Conservation (phyloP, 2,888 invertebrate species). For the Papilio gigon region DNA sequence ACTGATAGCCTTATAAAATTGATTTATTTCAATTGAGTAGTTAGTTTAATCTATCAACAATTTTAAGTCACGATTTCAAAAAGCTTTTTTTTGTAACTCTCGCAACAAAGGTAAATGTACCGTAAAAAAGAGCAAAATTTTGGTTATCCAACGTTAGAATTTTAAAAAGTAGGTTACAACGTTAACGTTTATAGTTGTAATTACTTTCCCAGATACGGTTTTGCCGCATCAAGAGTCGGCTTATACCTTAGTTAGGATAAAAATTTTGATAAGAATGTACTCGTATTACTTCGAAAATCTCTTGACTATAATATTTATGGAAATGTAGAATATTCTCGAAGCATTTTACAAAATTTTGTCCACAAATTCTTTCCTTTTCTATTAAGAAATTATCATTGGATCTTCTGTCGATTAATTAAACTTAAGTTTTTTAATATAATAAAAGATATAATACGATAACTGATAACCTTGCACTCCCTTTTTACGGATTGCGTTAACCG, state of each 20-base stretch:
- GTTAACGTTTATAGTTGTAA: constrained; percentile 16
- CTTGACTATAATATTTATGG: constrained; percentile 8
- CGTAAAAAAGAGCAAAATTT: constrained; percentile 11
- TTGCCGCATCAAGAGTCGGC: constrained; percentile 20
- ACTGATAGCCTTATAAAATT: background rate
- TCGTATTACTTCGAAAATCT: constrained; percentile 4
- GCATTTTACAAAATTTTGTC: background rate
- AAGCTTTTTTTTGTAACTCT: constrained; percentile 7
- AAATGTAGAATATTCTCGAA: background rate
- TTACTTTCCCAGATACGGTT: constrained; percentile 12
- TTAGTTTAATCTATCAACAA: background rate
- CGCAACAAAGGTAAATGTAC: constrained; percentile 21
- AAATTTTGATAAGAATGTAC: constrained; percentile 6
- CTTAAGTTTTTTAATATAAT: too few species aligned
- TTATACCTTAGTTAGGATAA: constrained; percentile 13
- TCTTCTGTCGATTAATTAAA: too few species aligned
- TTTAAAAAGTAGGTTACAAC: constrained; percentile 21
- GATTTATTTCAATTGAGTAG: background rate
- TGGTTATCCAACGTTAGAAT: constrained; percentile 21
- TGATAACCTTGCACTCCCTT: too few species aligned
- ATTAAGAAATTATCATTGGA: too few species aligned
- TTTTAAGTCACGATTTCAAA: constrained; percentile 9
- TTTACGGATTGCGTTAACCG: too few species aligned
- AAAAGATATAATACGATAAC: too few species aligned
- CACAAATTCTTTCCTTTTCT: background rate